These are phyloP conservation scores for Rhabdornis inornatus DNA, from an alignment of 2,113 vertebrate species.

Conservation along the genomic window DNA sequence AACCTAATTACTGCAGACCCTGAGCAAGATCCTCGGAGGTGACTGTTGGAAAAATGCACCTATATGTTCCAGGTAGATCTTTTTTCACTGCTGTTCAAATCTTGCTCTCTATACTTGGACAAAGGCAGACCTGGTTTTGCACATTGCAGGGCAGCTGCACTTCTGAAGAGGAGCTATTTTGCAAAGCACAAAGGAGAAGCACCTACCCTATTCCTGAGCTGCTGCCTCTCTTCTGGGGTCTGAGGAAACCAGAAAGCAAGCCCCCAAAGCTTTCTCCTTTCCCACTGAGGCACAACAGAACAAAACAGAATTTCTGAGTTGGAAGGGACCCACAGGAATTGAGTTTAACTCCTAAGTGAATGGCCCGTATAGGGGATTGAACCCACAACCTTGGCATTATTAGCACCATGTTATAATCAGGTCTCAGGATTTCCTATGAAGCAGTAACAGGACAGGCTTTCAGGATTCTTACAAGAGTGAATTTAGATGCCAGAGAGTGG, in stretches of 20 bases:
- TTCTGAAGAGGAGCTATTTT: background rate
- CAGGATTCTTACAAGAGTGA: background rate
- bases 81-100: background rate
- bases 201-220: background rate
- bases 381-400: background rate
- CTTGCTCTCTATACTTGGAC: background rate
- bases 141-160: background rate
- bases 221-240: background rate
- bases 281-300: background rate
- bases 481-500: background rate
- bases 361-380: background rate
- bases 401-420: background rate
- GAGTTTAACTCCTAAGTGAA: background rate
- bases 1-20: background rate
- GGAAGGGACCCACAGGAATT: background rate
- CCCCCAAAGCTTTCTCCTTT: background rate
- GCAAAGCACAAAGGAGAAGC: background rate
- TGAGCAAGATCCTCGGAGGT: background rate
- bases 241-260: background rate
- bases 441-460: background rate
- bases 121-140: background rate
- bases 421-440: background rate
- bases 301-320: background rate
- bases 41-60: background rate
- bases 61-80: background rate